Conservation (phyloP, 1,140 invertebrate genomes). For the Colletes latitarsis region DNA sequence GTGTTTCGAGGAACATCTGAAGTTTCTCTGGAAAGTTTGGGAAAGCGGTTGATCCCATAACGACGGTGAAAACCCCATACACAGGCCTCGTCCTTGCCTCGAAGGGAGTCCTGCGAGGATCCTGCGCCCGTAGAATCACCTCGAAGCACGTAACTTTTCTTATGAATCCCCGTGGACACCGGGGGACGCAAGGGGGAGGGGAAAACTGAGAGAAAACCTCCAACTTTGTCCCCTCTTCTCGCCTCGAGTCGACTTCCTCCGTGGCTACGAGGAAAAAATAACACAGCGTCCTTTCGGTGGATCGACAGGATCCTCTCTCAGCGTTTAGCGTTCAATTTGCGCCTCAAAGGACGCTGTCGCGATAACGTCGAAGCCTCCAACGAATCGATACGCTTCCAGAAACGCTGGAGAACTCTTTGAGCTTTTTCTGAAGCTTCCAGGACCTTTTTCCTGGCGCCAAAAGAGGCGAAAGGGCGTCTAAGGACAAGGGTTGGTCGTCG, state of each 20-base stretch:
- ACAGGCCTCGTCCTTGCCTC: constrained; percentile 21
- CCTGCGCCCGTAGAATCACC: constrained; percentile 27
- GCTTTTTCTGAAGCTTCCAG: too few relatives aligned
- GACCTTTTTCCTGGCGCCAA: too few relatives aligned
- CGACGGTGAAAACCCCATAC: constrained; percentile 41
- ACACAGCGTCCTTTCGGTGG: constrained; percentile 21
- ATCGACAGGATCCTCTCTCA: constrained; percentile 5
- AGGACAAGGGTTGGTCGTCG: too few relatives aligned
- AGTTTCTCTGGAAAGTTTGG: constrained; percentile 24
- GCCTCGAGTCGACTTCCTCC: neutral
- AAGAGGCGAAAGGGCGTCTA: too few relatives aligned
- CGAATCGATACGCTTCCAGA: neutral
- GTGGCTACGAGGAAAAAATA: constrained; percentile 17
- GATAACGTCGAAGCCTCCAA: constrained; percentile 49
- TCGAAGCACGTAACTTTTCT: constrained; percentile 68
- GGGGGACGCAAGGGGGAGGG: constrained; percentile 30
- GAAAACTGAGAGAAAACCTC: constrained; percentile 31
- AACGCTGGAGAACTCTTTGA: too few relatives aligned
- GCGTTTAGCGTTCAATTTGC: neutral
- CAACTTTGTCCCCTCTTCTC: constrained; percentile 36
- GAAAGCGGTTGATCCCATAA: constrained; percentile 60
- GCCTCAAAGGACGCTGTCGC: neutral
- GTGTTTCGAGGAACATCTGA: constrained; percentile 29
- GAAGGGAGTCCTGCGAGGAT: constrained; percentile 27
- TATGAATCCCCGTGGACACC: constrained; percentile 67